Evolutionary conservation across 1,140 invertebrate genomes (phyloP), one percentile per base, ranked within the genome.

Genomic region (Hesperophylax magnus): DNA sequence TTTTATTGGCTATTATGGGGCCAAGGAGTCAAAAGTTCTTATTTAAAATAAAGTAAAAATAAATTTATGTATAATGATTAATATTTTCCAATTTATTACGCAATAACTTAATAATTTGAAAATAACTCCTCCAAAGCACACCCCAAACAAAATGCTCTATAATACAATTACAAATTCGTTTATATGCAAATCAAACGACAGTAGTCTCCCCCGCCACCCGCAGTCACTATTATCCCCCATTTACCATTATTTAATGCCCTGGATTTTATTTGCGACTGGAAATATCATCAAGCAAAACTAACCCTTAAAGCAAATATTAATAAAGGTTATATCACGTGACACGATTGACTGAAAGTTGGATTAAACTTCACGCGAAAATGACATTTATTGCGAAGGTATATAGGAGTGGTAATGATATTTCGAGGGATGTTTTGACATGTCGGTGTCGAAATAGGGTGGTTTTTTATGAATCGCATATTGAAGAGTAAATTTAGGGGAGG

Each of bases 401-500:
- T 74, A 74, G 22, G 15, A 56, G 53, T 75, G 14, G 53, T 18
- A 53, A 17, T 78, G 24, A 14, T 47, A 18, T 74, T 18, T 3
- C n/a, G 65, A 27, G 63, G 14, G 39, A 20, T 22, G 4, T 11
- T 39, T 39, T n/a, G 11, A 14, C 39, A 20, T n/a, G n/a, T 78
- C 18, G 63, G 15, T 56, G 15, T 5, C 5, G 11, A 14, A 14
- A 17, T 20, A 39, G 80, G 34, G 76, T 52, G 77, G 56, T 4
- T 71, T 76, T 82, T 82, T 71, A 58, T 77, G 78, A 79, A 82
- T 80, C 72, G 77, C 80, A 79, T 79, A 74, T 79, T 76, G 63
- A 77, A 75, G 75, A 72, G 63, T 52, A 69, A 79, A 75, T 31
- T 63, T 63, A 77, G 56, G 81, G 81, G 77, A 80, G 78, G 39